Percentiles rank a stretch among this genome's conserved stretches.
phyloP scores from a whole-genome alignment of 2,113 vertebrate species.

The Mellivora capensis region DNA sequence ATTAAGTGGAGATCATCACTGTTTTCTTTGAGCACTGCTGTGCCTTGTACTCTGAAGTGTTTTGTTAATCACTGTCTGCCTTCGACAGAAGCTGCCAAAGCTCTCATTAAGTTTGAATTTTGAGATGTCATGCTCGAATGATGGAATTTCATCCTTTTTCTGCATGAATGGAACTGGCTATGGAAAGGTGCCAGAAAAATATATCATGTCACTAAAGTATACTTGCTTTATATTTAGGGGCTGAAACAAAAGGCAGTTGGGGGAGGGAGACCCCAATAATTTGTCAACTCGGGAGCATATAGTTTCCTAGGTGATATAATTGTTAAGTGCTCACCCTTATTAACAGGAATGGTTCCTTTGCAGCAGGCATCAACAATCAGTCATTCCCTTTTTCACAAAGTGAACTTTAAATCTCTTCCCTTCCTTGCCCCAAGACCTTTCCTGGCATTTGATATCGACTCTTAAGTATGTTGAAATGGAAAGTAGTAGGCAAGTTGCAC shows the following conservation, averaged over 20 bases:
- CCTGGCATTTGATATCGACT: slow-evolving; percentile 44
- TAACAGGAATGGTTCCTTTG: slow-evolving; percentile 55
- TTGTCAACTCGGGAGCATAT: slow-evolving; percentile 69
- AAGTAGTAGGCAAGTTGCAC: neutral
- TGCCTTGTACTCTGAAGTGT: slow-evolving; percentile 99
- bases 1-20: slow-evolving; percentile 99
- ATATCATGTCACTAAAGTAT: slow-evolving; percentile 81
- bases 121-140: slow-evolving; percentile 91
- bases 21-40: slow-evolving; percentile 99
- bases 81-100: slow-evolving; percentile 99
- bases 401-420: slow-evolving; percentile 71
- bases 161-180: slow-evolving; percentile 88
- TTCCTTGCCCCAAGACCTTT: slow-evolving; percentile 61
- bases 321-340: slow-evolving; percentile 64
- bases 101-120: slow-evolving; percentile 99
- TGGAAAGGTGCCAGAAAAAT: slow-evolving; percentile 85
- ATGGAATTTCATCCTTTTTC: slow-evolving; percentile 90
- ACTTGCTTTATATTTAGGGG: slow-evolving; percentile 81
- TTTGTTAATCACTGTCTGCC: slow-evolving; percentile 99
- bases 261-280: slow-evolving; percentile 63
- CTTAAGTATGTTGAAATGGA: neutral
- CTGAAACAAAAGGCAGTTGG: slow-evolving; percentile 78
- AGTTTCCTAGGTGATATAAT: slow-evolving; percentile 73
- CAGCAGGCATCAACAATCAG: slow-evolving; percentile 58
- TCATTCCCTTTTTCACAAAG: slow-evolving; percentile 68